Percentiles rank a stretch among this genome's conserved stretches.
Evolutionary conservation across 1,140 invertebrate species (phyloP).

Genomic region (Drosophila paulistorum): DNA sequence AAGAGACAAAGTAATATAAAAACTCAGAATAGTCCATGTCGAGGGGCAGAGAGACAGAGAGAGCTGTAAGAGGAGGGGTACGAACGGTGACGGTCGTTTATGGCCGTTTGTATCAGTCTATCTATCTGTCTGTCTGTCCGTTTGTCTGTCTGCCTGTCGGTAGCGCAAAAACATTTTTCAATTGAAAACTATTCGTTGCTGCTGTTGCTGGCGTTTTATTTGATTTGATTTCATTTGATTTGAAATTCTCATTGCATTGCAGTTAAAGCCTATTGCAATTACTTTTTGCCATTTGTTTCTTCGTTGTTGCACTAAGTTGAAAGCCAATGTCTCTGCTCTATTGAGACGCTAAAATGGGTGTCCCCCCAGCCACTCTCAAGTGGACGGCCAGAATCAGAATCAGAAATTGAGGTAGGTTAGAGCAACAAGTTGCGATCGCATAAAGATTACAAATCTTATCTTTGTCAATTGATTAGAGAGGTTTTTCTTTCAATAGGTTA

Average conservation of each 20-base stretch:
- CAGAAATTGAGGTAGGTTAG: conserved; percentile 1
- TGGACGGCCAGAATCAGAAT: too few species aligned
- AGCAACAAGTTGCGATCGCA: background rate
- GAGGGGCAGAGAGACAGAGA: background rate
- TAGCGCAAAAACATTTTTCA: conserved; percentile 59
- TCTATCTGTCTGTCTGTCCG: conserved; percentile 29
- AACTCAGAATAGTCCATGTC: background rate
- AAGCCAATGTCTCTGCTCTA: conserved; percentile 52
- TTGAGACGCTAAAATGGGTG: conserved; percentile 37
- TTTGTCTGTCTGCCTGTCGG: conserved; percentile 25
- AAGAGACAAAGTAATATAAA: conserved; percentile 6
- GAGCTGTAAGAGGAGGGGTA: conserved; percentile 5
- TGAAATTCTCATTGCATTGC: conserved; percentile 53
- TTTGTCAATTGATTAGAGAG: too few species aligned
- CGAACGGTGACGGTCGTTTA: conserved; percentile 45
- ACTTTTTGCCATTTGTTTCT: conserved; percentile 30
- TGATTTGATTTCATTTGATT: conserved; percentile 43
- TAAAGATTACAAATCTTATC: too few species aligned
- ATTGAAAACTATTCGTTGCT: conserved; percentile 58
- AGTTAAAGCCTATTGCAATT: conserved; percentile 54
- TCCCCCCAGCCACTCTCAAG: background rate
- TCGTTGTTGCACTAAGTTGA: conserved; percentile 31
- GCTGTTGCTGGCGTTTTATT: conserved; percentile 46
- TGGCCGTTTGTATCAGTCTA: conserved; percentile 47
- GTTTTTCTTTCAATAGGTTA: background rate